phyloP scores from a whole-genome alignment of 2,113 vertebrate genomes.

The Erinaceus europaeus region DNA sequence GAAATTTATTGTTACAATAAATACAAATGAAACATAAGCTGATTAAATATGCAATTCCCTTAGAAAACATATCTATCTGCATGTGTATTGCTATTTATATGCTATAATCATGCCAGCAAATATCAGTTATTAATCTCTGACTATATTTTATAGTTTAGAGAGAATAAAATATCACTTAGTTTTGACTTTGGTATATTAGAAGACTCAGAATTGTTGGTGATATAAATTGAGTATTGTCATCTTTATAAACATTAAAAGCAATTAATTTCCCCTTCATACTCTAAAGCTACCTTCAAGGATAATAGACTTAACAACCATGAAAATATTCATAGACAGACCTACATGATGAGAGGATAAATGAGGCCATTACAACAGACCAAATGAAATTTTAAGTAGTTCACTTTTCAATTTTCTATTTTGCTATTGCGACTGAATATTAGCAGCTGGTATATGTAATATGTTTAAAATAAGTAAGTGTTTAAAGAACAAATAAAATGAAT shows the following conservation, averaged over 20 bases:
- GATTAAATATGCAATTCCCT: neutral
- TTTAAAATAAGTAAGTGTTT: neutral
- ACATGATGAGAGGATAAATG: neutral
- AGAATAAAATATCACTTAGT: neutral
- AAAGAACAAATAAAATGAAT: neutral
- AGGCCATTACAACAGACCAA: neutral
- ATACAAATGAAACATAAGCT: neutral
- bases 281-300: slow-evolving; percentile 28
- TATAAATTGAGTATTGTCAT: neutral
- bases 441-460: neutral
- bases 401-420: neutral
- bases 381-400: neutral
- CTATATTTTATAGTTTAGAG: slow-evolving; percentile 10
- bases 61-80: neutral
- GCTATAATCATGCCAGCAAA: slow-evolving; percentile 28
- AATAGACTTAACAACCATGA: slow-evolving; percentile 29
- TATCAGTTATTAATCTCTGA: neutral
- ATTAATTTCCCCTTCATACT: slow-evolving; percentile 11
- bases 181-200: neutral
- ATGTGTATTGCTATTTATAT: neutral
- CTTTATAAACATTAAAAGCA: neutral
- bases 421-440: neutral
- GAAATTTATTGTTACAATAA: no score
- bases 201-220: neutral
- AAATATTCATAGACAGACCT: neutral